Evolutionary conservation across 2,113 vertebrate species (phyloP).

Genomic region (Talpa occidentalis): DNA sequence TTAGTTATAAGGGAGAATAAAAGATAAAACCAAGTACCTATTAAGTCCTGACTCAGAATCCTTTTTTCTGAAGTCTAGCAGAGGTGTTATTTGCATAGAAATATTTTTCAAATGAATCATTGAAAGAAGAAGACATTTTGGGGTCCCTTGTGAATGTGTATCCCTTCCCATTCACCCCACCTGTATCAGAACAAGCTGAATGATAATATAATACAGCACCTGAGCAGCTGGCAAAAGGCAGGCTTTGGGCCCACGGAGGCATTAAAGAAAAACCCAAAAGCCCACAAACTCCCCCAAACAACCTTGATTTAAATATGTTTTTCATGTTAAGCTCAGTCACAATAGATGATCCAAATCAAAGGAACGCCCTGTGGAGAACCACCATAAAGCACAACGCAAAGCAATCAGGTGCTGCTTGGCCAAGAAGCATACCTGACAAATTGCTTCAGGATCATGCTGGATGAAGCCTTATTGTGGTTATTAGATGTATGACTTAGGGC

Average conservation of each 20-base stretch:
- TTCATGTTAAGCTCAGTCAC: slow-evolving; percentile 46
- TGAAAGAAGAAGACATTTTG: not conserved
- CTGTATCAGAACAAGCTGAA: not conserved
- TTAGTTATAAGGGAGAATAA: not conserved
- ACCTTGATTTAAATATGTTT: slow-evolving; percentile 62
- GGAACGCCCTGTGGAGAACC: slow-evolving; percentile 37
- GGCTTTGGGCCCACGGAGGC: slow-evolving; percentile 63
- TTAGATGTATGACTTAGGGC: slow-evolving; percentile 7
- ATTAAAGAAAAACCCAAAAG: slow-evolving; percentile 58
- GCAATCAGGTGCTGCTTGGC: slow-evolving; percentile 16
- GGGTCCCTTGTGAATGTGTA: not conserved
- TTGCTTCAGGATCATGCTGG: not conserved
- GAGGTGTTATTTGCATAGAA: not conserved
- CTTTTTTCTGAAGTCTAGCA: not conserved
- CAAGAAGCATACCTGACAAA: slow-evolving; percentile 53
- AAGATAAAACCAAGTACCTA: not conserved
- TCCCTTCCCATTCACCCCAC: not conserved
- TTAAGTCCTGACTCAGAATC: not conserved
- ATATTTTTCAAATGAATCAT: not conserved
- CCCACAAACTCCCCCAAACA: not conserved
- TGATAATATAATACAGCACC: slow-evolving; percentile 21
- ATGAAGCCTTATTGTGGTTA: slow-evolving; percentile 46
- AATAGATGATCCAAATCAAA: slow-evolving; percentile 73
- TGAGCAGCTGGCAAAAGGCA: slow-evolving; percentile 67
- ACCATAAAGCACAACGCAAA: slow-evolving; percentile 21